Percentiles rank a stretch among this genome's conserved stretches.
phyloP scores from a whole-genome alignment of 2,113 vertebrate genomes.

The Paramisgurnus dabryanus region DNA sequence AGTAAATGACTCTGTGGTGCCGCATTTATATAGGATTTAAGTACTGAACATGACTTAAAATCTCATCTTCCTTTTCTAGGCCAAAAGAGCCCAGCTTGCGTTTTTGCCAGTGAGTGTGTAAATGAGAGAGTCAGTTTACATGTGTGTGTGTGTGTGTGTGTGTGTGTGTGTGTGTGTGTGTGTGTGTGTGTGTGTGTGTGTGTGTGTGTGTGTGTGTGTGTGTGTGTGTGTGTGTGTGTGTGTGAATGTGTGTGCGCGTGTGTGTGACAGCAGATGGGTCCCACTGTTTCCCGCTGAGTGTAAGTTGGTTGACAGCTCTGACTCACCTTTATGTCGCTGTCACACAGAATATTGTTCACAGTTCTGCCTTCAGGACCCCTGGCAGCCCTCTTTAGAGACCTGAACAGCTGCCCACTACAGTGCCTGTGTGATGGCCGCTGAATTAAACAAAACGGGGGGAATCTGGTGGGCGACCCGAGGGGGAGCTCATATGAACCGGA shows the following conservation, averaged over 20 bases:
- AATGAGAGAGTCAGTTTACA: not conserved
- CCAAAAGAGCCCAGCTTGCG: not conserved
- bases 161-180: not conserved
- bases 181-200: not conserved
- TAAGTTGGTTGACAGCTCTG: slow-evolving; percentile 66
- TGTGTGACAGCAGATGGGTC: slow-evolving; percentile 70
- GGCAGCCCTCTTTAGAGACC: slow-evolving; percentile 74
- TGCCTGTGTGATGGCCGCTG: slow-evolving; percentile 45
- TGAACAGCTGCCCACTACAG: slow-evolving; percentile 80
- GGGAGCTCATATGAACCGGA: slow-evolving; percentile 1
- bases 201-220: slow-evolving; percentile 13
- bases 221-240: not conserved
- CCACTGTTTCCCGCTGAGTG: slow-evolving; percentile 63
- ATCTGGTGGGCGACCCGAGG: slow-evolving; percentile 10
- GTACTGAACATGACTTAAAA: not conserved
- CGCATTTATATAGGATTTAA: no score
- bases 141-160: slow-evolving; percentile 8
- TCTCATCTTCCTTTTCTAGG: not conserved
- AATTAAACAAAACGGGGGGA: slow-evolving; percentile 17
- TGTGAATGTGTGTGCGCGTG: not conserved
- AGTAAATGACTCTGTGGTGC: no score
- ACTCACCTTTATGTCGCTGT: slow-evolving; percentile 72
- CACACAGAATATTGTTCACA: slow-evolving; percentile 81
- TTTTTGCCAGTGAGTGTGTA: slow-evolving; percentile 9
- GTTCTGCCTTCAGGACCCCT: slow-evolving; percentile 76